These are phyloP conservation scores for Tachina fera DNA, from an alignment of 2,888 invertebrate species.

Conservation along the genomic window DNA sequence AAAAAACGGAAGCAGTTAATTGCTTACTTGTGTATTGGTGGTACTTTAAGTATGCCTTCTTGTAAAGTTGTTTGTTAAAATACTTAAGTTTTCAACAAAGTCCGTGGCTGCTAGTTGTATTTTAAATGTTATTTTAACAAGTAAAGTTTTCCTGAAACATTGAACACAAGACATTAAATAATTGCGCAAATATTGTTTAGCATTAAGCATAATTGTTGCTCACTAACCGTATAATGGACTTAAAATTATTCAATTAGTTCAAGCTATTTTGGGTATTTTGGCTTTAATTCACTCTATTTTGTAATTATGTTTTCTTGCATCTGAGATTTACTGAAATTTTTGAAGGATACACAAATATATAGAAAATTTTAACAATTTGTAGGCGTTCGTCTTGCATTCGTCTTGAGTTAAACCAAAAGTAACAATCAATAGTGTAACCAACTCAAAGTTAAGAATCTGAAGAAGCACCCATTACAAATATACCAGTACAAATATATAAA, in stretches of 20 bases:
- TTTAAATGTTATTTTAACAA: background rate
- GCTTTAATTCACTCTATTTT: conserved; percentile 14
- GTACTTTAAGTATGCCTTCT: background rate
- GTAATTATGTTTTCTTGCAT: background rate
- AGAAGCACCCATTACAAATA: too few species aligned
- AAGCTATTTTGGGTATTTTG: conserved; percentile 30
- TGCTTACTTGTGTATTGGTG: conserved; percentile 19
- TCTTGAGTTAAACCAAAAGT: too few species aligned
- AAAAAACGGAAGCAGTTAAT: conserved; percentile 33
- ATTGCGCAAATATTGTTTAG: conserved; percentile 27
- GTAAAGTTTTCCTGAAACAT: background rate
- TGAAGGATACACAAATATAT: background rate
- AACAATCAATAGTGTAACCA: too few species aligned
- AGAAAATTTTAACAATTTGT: too few species aligned
- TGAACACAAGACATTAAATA: conserved; percentile 10
- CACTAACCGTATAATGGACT: conserved; percentile 35
- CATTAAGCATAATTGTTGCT: conserved; percentile 16
- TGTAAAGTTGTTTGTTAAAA: background rate
- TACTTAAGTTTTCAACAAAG: conserved; percentile 37
- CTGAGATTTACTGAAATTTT: background rate
- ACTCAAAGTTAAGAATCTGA: too few species aligned
- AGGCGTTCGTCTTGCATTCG: too few species aligned
- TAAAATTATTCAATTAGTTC: conserved; percentile 60
- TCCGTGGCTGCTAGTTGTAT: background rate
- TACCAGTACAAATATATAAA: too few species aligned